phyloP scores from a whole-genome alignment of 2,888 invertebrate species.

The Boloria selene region DNA sequence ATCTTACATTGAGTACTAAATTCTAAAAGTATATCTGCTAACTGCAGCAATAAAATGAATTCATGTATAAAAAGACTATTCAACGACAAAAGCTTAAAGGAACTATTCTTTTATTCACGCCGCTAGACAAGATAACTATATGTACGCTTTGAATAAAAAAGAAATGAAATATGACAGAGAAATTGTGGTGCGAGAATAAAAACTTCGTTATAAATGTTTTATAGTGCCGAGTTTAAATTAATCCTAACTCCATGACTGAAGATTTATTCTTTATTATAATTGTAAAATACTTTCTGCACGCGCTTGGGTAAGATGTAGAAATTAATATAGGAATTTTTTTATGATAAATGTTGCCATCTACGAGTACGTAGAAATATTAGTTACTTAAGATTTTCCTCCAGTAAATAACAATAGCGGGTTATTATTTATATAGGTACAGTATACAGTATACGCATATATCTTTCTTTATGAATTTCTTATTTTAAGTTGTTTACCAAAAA shows the following conservation, averaged over 20 bases:
- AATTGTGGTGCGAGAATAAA: slow-evolving; percentile 40
- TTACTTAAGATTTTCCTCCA: background rate
- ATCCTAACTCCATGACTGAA: slow-evolving; percentile 41
- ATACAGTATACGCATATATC: no score
- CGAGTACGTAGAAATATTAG: background rate
- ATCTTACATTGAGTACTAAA: no score
- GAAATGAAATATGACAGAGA: slow-evolving; percentile 36
- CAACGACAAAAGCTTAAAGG: slow-evolving; percentile 1
- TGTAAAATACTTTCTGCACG: slow-evolving; percentile 31
- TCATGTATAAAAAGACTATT: background rate
- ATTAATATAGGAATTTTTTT: background rate
- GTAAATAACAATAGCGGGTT: no score
- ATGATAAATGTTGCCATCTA: background rate
- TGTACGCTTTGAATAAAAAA: slow-evolving; percentile 37
- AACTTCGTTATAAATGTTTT: slow-evolving; percentile 48
- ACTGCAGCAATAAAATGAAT: no score
- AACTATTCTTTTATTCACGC: slow-evolving; percentile 25
- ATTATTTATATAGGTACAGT: no score
- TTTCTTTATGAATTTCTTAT: no score
- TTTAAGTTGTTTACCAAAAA: no score
- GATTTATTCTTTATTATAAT: slow-evolving; percentile 31
- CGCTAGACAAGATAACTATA: slow-evolving; percentile 32
- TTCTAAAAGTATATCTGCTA: no score
- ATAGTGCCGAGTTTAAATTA: slow-evolving; percentile 51
- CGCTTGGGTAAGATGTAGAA: slow-evolving; percentile 25